A percentile compares a stretch with the other conserved stretches of the same genome.
phyloP scores from a whole-genome alignment of 2,113 vertebrate species.

The Saccopteryx leptura region DNA sequence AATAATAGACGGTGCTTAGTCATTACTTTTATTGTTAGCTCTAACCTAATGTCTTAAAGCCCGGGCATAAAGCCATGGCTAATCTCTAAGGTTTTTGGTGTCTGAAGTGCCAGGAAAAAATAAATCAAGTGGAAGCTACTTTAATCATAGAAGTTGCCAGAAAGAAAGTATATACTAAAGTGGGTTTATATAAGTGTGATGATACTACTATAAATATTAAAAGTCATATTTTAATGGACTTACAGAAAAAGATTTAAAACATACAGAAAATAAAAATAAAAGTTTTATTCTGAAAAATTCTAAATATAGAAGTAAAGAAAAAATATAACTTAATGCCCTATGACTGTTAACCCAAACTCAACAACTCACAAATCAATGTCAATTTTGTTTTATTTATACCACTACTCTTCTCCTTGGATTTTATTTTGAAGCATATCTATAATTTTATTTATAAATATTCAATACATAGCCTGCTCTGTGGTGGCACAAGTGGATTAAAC shows the following conservation, averaged over 20 bases:
- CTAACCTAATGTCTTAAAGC: conserved; percentile 12
- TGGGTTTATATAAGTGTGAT: neutral
- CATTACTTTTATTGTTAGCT: conserved; percentile 67
- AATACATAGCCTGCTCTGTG: neutral
- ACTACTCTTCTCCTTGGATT: neutral
- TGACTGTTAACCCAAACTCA: neutral
- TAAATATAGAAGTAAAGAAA: neutral
- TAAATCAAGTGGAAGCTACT: conserved; percentile 28
- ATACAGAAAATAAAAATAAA: neutral
- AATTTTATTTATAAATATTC: neutral
- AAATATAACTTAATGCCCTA: neutral
- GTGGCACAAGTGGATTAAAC: too few species aligned
- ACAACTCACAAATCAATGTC: neutral
- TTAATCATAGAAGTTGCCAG: conserved; percentile 21
- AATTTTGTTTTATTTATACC: neutral
- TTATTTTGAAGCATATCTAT: conserved; percentile 20
- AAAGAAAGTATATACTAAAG: neutral
- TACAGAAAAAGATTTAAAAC: neutral
- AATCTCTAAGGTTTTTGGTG: neutral
- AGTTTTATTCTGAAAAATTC: neutral
- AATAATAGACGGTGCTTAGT: conserved; percentile 68
- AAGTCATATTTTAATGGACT: neutral
- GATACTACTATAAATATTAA: neutral
- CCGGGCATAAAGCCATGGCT: conserved; percentile 60
- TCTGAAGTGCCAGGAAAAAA: conserved; percentile 1